Conservation (phyloP, 2,797 vertebrate genomes). For the Sardinella longiceps region DNA sequence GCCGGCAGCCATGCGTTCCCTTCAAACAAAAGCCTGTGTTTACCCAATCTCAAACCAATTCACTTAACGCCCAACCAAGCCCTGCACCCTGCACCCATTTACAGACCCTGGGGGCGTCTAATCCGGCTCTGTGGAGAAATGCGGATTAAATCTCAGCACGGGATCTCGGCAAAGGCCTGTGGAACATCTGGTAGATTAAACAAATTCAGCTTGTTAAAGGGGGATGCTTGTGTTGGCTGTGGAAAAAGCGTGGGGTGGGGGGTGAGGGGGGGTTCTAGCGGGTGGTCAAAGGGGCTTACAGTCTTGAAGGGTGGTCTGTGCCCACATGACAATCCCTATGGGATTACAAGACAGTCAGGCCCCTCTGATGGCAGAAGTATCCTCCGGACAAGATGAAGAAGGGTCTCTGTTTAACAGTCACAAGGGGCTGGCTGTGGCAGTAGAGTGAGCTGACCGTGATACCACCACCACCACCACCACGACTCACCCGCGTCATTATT, state of each 20-base stretch:
- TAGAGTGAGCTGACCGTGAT: background rate
- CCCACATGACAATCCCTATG: background rate
- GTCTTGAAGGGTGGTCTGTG: background rate
- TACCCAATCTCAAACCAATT: constrained; percentile 29
- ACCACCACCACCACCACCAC: background rate
- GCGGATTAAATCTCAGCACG: constrained; percentile 29
- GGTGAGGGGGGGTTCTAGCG: background rate
- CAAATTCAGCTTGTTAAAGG: constrained; percentile 38
- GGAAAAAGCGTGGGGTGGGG: background rate
- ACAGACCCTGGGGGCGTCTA: constrained; percentile 21
- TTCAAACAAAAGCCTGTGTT: constrained; percentile 13
- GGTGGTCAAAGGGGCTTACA: constrained; percentile 13
- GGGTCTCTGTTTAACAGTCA: background rate
- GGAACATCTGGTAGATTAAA: constrained; percentile 50
- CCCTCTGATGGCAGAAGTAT: background rate
- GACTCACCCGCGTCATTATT: background rate
- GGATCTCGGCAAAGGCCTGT: constrained; percentile 29
- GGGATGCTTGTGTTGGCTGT: constrained; percentile 23
- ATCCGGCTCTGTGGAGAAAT: constrained; percentile 36
- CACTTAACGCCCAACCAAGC: constrained; percentile 6
- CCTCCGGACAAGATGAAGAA: background rate
- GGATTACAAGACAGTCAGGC: constrained; percentile 1
- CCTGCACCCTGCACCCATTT: constrained; percentile 10
- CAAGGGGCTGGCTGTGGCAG: background rate
- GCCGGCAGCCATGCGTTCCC: constrained; percentile 14